phyloP scores from a whole-genome alignment of 2,113 vertebrate genomes.

The Setophaga coronata region DNA sequence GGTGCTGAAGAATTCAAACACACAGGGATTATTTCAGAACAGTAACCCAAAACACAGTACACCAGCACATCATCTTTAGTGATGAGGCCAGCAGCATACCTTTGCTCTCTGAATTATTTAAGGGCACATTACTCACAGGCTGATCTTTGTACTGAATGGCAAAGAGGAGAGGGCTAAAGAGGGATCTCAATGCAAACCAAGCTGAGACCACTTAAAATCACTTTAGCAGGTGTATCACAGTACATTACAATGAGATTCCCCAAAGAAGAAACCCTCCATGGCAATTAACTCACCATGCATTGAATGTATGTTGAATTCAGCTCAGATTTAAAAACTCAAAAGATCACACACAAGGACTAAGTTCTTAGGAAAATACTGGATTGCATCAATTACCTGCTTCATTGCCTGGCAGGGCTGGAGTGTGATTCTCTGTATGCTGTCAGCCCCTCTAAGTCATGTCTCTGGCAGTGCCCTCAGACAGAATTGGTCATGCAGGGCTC shows the following conservation, averaged over 20 bases:
- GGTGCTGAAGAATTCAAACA: neutral
- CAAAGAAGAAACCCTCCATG: neutral
- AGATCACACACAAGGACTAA: neutral
- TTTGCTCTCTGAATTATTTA: neutral
- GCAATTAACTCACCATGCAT: neutral
- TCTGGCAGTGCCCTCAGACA: neutral
- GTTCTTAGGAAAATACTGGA: neutral
- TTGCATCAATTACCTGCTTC: neutral
- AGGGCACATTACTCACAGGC: neutral
- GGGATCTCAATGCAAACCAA: neutral
- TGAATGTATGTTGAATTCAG: neutral
- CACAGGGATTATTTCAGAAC: neutral
- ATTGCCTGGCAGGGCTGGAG: neutral
- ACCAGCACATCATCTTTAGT: neutral
- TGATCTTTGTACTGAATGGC: neutral
- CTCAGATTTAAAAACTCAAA: neutral
- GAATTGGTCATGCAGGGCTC: neutral
- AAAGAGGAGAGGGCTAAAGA: neutral
- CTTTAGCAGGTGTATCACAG: neutral
- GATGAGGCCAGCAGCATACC: neutral
- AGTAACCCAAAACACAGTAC: neutral
- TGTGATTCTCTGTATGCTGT: neutral
- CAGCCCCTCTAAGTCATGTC: neutral
- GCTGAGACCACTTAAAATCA: neutral
- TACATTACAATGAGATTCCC: neutral